Percentiles rank a stretch among this genome's conserved stretches.
phyloP scores from a whole-genome alignment of 2,113 vertebrate genomes.

The Atractosteus spatula region DNA sequence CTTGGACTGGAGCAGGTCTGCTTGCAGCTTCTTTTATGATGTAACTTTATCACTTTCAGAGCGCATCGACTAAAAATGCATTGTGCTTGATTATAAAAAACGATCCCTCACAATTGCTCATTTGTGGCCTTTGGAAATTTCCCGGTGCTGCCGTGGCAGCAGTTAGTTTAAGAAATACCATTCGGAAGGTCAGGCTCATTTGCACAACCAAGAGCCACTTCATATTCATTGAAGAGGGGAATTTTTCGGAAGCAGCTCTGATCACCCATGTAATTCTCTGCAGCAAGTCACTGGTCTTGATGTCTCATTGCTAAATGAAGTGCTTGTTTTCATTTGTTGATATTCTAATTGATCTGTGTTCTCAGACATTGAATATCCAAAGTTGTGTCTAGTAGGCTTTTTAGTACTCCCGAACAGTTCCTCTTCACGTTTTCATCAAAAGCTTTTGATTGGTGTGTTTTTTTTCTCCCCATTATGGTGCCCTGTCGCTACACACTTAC shows the following conservation, averaged over 20 bases:
- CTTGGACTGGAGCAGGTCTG: no score
- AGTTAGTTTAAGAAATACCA: neutral
- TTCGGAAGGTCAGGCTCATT: slow-evolving; percentile 19
- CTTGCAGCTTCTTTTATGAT: neutral
- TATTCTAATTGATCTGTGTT: slow-evolving; percentile 62
- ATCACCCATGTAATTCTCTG: slow-evolving; percentile 40
- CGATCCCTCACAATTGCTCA: neutral
- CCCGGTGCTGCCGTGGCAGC: neutral
- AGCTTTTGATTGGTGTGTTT: neutral
- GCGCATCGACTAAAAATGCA: neutral
- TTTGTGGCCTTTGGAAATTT: slow-evolving; percentile 12
- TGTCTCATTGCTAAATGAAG: slow-evolving; percentile 53
- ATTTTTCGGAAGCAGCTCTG: slow-evolving; percentile 23
- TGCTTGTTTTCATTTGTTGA: slow-evolving; percentile 51
- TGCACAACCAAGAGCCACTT: slow-evolving; percentile 24
- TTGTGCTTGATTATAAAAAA: slow-evolving; percentile 1
- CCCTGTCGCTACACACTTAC: neutral
- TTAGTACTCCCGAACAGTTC: slow-evolving; percentile 36
- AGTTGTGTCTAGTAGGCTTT: slow-evolving; percentile 45
- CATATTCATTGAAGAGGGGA: slow-evolving; percentile 27
- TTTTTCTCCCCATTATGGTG: neutral
- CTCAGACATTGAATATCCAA: slow-evolving; percentile 26
- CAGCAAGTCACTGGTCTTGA: slow-evolving; percentile 32
- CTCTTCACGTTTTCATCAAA: neutral
- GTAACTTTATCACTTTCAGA: neutral